Evolutionary conservation across 2,888 invertebrate genomes (phyloP).

Genomic region (Agrochola litura): DNA sequence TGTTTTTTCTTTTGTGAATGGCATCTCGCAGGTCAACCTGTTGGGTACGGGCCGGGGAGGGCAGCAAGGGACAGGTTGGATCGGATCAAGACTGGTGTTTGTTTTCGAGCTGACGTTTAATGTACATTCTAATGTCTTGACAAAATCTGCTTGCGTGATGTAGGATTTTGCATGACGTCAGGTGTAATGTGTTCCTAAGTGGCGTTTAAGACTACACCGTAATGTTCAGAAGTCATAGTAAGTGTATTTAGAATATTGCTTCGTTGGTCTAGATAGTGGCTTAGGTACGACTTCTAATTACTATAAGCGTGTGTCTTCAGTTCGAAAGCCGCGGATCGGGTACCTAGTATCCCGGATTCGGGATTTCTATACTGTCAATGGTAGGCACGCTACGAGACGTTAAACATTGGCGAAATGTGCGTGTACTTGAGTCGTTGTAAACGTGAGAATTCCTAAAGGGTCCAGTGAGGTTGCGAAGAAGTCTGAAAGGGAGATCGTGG

Average conservation of each 20-base stretch:
- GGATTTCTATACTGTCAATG: not conserved
- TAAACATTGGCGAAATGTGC: not conserved
- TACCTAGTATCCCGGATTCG: not conserved
- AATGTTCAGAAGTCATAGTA: not conserved
- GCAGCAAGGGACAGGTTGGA: not conserved
- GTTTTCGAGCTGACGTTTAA: not conserved
- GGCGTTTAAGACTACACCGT: not conserved
- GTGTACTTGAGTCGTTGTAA: too few relatives aligned
- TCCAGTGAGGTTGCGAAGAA: too few relatives aligned
- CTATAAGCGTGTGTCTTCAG: not conserved
- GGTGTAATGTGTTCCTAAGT: not conserved
- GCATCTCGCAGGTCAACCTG: not conserved
- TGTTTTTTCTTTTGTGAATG: not conserved
- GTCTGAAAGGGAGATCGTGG: too few relatives aligned
- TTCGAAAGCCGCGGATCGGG: not conserved
- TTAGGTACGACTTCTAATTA: not conserved
- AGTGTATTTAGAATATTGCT: not conserved
- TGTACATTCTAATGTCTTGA: too few relatives aligned
- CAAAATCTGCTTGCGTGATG: too few relatives aligned
- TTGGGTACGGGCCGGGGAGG: too few relatives aligned
- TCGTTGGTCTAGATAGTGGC: not conserved
- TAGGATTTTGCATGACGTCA: too few relatives aligned
- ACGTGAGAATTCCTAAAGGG: too few relatives aligned
- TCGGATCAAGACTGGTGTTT: not conserved
- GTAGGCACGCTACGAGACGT: not conserved